Evolutionary conservation across 2,113 vertebrate species (phyloP), one percentile per base, ranked within the genome.

Genomic region (Oreochromis tanganicae): DNA sequence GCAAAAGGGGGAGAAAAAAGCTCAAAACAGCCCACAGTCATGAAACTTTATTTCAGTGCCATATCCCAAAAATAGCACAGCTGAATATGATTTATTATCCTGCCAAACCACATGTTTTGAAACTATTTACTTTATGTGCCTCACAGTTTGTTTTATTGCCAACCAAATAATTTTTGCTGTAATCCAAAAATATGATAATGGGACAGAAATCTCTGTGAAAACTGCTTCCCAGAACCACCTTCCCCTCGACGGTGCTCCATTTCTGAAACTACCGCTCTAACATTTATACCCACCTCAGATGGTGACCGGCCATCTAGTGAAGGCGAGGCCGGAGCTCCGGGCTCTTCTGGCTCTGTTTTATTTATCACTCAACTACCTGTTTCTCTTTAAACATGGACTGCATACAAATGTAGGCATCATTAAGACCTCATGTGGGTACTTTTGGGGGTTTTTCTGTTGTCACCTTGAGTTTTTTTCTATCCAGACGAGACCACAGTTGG

Each of bases 271-370:
- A 71, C n/a, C 5, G 3, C 38, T 71, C 38, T 43, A 43, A 9
- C 38, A 71, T 71, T 24, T 9, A 16, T 0, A 71, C 4, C 38
- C 38, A 3, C 38, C 5, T 71, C 66, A 71, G 12, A 43, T 24
- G 27, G 27, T 43, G 63, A 24, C 12, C 12, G 7, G 36, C 36
- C n/a, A 24, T 21, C 36, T 24, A 43, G 66, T 71, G 66, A 71
- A 43, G 66, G 66, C 12, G 7, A 71, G 38, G 36, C 38, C 0
- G 12, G 38, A 71, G n/a, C 66, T 9, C 21, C 12, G 5, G 1
- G 38, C 66, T 43, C n/a, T 71, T 1, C 66, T 24, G 12, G 12
- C 36, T 71, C n/a, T 9, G 38, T 43, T 71, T 71, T 71, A 71
- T 43, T 71, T 71, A 43, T 71, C n/a, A 1, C 12, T 71, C n/a